Evolutionary conservation across 2,888 invertebrate genomes (phyloP).

Genomic region (Cremastinae sp.): DNA sequence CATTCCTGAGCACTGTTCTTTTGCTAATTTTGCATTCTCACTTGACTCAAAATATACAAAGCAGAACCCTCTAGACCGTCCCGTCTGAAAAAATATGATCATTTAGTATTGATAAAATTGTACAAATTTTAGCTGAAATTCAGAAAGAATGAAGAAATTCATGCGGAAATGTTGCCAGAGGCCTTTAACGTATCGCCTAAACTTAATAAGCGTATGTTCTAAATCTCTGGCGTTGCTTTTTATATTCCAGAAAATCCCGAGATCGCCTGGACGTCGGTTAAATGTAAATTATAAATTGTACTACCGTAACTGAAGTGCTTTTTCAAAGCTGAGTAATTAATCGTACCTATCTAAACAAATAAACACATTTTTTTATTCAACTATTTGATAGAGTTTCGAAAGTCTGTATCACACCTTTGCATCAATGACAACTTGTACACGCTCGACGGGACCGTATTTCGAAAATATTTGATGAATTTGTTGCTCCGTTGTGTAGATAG

Average conservation of each 20-base stretch:
- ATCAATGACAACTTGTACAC: conserved; percentile 96
- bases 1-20: conserved; percentile 96
- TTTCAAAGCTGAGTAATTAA: background rate
- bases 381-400: background rate
- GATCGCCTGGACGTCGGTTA: conserved; percentile 40
- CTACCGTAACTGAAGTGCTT: background rate
- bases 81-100: conserved; percentile 85
- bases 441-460: conserved; percentile 95
- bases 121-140: background rate
- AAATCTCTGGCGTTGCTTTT: conserved; percentile 73
- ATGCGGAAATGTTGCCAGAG: conserved; percentile 72
- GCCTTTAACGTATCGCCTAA: conserved; percentile 76
- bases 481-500: conserved; percentile 94
- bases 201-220: conserved; percentile 74
- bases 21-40: conserved; percentile 95
- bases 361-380: background rate
- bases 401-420: conserved; percentile 90
- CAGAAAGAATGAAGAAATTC: conserved; percentile 3
- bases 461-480: conserved; percentile 95
- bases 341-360: background rate
- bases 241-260: conserved; percentile 55
- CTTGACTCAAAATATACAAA: conserved; percentile 95
- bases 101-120: conserved; percentile 37
- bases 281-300: background rate
- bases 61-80: conserved; percentile 96